phyloP scores from a whole-genome alignment of 2,888 invertebrate genomes.

The Drosophila neotestacea region DNA sequence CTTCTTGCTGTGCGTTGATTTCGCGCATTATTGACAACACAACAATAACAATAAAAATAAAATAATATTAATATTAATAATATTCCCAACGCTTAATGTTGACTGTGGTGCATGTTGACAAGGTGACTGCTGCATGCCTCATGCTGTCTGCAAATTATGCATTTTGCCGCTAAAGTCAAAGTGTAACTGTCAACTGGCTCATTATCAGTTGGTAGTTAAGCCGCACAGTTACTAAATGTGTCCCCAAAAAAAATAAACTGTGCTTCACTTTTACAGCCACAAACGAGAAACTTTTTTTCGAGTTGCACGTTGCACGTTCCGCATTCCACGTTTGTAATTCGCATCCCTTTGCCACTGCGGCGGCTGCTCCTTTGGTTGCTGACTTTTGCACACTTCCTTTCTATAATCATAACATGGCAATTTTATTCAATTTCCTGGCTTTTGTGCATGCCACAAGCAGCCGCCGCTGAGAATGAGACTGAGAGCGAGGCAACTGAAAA shows the following conservation, averaged over 20 bases:
- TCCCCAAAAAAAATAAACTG: constrained; percentile 2
- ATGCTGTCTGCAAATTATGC: constrained; percentile 20
- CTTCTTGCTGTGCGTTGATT: constrained; percentile 50
- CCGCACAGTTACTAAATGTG: constrained; percentile 38
- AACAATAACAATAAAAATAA: constrained; percentile 12
- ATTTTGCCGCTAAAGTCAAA: constrained; percentile 33
- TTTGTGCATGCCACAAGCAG: constrained; percentile 61
- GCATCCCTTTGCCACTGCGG: neutral
- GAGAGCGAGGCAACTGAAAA: neutral
- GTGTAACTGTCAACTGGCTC: constrained; percentile 61
- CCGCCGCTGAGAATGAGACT: constrained; percentile 12
- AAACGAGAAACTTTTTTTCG: constrained; percentile 49
- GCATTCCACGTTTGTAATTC: constrained; percentile 10
- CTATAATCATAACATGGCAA: constrained; percentile 74
- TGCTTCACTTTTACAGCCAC: constrained; percentile 19
- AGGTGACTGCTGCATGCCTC: neutral
- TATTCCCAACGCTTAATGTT: constrained; percentile 24
- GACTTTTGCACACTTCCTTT: constrained; percentile 61
- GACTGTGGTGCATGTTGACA: constrained; percentile 9
- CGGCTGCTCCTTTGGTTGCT: constrained; percentile 9
- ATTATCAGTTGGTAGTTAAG: constrained; percentile 53
- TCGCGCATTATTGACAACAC: constrained; percentile 46
- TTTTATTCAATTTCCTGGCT: constrained; percentile 74
- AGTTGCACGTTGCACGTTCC: constrained; percentile 18
- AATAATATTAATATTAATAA: constrained; percentile 31